These are phyloP conservation scores for Druon quercuslanigerum DNA, from an alignment of 1,140 invertebrate species.

Conservation along the genomic window DNA sequence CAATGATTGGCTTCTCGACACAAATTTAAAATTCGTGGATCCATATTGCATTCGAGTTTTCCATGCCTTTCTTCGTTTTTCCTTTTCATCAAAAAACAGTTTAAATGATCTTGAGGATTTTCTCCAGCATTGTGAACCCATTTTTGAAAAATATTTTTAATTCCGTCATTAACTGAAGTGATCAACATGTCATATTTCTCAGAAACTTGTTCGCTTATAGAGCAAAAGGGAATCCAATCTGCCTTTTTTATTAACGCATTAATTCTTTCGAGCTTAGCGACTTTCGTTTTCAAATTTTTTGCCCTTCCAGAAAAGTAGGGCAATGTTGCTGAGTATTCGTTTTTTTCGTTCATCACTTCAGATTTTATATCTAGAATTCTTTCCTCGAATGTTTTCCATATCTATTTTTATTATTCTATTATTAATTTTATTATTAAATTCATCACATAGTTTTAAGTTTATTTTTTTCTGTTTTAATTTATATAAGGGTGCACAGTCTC, in stretches of 20 bases:
- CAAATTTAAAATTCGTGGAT: constrained; percentile 78
- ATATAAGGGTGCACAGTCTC: too few species aligned
- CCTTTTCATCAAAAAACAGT: constrained; percentile 83
- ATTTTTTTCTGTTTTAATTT: too few species aligned
- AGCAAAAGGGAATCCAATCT: constrained; percentile 83
- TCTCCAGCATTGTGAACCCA: constrained; percentile 79
- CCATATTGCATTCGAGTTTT: constrained; percentile 85
- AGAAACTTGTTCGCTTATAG: constrained; percentile 82
- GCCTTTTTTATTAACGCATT: constrained; percentile 81
- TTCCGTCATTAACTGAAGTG: constrained; percentile 80
- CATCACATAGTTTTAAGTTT: too few species aligned
- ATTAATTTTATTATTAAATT: neutral
- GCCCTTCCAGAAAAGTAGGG: constrained; percentile 84
- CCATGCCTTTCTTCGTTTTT: constrained; percentile 70
- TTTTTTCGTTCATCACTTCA: constrained; percentile 80
- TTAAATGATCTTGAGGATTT: constrained; percentile 79
- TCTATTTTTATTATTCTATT: constrained; percentile 63
- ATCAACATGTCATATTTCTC: constrained; percentile 81
- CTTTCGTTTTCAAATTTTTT: constrained; percentile 79
- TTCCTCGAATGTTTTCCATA: constrained; percentile 86
- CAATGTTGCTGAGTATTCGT: constrained; percentile 79
- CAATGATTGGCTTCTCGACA: constrained; percentile 83
- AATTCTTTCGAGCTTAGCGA: constrained; percentile 74
- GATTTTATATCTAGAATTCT: constrained; percentile 85
- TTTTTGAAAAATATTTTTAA: constrained; percentile 79